Evolutionary conservation across 2,888 invertebrate species (phyloP), one percentile per base, ranked within the genome.

Genomic region (Phengaris alcon): DNA sequence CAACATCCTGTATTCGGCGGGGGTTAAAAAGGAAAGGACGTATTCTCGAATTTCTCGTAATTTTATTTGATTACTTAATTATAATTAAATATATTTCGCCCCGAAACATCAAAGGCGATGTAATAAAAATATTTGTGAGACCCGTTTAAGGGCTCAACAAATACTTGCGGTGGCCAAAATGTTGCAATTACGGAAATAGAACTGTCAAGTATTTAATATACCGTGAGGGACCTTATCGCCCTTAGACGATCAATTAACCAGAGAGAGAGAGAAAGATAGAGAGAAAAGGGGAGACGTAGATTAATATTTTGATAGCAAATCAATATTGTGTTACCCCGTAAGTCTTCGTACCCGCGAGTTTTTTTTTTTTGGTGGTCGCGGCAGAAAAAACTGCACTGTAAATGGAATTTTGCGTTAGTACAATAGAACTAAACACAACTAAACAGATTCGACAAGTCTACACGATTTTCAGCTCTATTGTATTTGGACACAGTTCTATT

Each of bases 151-250:
- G 72, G 72, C 72, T 52, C 15, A 54, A 52, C 72, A 72, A 72
- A 72, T 72, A 72, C 52, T 72, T 70, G 46, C 46, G 22, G 72
- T 52, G 22, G 54, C 51, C 72, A 35, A 22, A 72, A 72, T 72
- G 72, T 35, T 22, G 72, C 72, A 72, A 54, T 72, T 72, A 72
- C 51, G 52, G 72, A 35, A 72, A 72, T 72, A 15, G 35, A 72
- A 72, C 46, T 48, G 69, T 69, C 69, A 69, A 64, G 69, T 69
- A 48, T 48, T 69, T 69, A 64, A 64, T 64, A 64, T 64, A 64
- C 64, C 35, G 64, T 44, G 35, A 64, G 64, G 64, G 13, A 64
- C 64, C 64, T 13, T 64, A 64, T 64, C 64, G 13, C 64, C 35
- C 64, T 64, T 64, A 44, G 64, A 64, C 64, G 64, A 64, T 64